Evolutionary conservation across 2,113 vertebrate species (phyloP).

Genomic region (Sphyrna mokarran): DNA sequence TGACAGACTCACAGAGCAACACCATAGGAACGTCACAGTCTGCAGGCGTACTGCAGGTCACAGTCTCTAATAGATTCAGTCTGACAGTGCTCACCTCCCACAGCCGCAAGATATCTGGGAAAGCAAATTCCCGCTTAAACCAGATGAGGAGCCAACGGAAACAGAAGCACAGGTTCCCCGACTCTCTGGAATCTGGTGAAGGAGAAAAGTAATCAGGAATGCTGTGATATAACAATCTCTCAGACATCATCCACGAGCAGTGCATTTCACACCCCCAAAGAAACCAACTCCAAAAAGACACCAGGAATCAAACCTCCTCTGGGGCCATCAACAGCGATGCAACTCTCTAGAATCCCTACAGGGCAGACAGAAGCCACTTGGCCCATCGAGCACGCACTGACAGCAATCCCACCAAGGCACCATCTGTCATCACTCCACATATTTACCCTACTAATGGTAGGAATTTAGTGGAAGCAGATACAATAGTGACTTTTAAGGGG

Average conservation of each 20-base stretch:
- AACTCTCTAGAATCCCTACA: neutral
- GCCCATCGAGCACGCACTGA: too few relatives aligned
- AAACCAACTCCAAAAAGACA: neutral
- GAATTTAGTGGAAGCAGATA: too few relatives aligned
- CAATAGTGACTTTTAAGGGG: too few relatives aligned
- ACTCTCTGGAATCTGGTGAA: slow-evolving; percentile 54
- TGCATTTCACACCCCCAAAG: neutral
- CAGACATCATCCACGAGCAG: neutral
- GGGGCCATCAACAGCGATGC: neutral
- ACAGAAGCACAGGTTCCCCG: slow-evolving; percentile 56
- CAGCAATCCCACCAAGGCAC: too few relatives aligned
- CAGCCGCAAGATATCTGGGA: slow-evolving; percentile 72
- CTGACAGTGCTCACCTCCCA: slow-evolving; percentile 69
- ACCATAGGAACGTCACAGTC: neutral
- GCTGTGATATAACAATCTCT: neutral
- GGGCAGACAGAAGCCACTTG: too few relatives aligned
- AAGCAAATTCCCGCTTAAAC: slow-evolving; percentile 87
- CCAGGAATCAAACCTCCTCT: neutral
- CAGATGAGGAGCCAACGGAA: slow-evolving; percentile 90
- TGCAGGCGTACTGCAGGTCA: neutral
- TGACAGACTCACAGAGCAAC: neutral
- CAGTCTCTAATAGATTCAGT: neutral
- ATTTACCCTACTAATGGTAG: too few relatives aligned
- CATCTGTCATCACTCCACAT: too few relatives aligned
- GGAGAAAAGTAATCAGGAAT: neutral